Evolutionary conservation across 2,797 vertebrate species (phyloP).

Genomic region (Aphelocoma californica): DNA sequence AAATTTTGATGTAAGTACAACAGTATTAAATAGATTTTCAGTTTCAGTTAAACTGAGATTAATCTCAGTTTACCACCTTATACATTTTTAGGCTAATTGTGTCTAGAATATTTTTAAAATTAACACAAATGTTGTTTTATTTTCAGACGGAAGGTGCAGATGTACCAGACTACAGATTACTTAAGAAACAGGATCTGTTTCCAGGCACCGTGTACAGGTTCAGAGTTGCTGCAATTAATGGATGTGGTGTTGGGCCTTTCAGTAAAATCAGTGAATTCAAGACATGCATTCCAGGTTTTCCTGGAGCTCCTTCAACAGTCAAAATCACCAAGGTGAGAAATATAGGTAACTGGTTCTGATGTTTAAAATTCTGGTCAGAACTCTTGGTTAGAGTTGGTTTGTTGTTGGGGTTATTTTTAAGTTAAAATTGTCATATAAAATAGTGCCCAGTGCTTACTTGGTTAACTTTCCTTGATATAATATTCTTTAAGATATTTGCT

Average conservation of each 20-base stretch:
- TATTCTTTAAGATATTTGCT: background rate
- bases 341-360: background rate
- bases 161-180: conserved; percentile 81
- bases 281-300: conserved; percentile 95
- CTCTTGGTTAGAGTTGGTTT: background rate
- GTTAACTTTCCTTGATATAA: background rate
- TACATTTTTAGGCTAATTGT: background rate
- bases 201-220: conserved; percentile 91
- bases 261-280: conserved; percentile 93
- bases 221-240: conserved; percentile 92
- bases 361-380: background rate
- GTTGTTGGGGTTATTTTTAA: background rate
- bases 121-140: background rate
- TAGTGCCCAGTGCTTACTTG: background rate
- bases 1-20: background rate
- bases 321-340: conserved; percentile 91
- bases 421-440: background rate
- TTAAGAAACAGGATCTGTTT: conserved; percentile 84
- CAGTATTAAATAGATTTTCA: background rate
- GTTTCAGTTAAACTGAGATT: background rate
- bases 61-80: background rate
- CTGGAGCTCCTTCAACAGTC: conserved; percentile 95
- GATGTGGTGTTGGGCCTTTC: conserved; percentile 88
- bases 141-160: conserved; percentile 80
- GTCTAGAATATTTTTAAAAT: background rate